Evolutionary conservation across 1,140 invertebrate species (phyloP), one percentile per base, ranked within the genome.

Genomic region (Drosophila equinoxialis): DNA sequence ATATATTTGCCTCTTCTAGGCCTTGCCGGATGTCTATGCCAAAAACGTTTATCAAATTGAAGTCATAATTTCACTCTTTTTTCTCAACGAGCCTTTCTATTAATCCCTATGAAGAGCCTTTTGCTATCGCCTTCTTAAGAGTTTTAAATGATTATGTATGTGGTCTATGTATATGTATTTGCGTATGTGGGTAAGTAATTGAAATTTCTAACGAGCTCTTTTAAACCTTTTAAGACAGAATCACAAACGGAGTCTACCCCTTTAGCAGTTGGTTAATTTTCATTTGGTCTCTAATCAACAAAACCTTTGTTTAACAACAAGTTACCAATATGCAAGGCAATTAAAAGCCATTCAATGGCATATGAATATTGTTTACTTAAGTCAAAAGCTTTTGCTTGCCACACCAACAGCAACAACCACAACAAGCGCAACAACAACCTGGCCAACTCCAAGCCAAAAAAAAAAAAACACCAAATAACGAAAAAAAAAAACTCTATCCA

Each of bases 401-500:
- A 62, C 37, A 62, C 37, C 6, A 62, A 37, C 35, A 37, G 1
- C 35, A 37, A 37, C 35, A 30, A 62, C 39, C 33, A 45, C 60
- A 26, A 4, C 33, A 35, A 35, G 33, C 33, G 1, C 7, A 35
- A 35, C 33, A 8, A 62, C 39, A 45, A 62, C 60, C 42, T 61
- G 62, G 48, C 61, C 68, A 57, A 63, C 26, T 26, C 20, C 6
- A 54, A 57, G 17, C 35, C 39, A 65, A 66, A 57, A 58, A 13
- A 61, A 57, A 23, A 23, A 23, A 23, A 23, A 23, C 58, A 55
- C 58, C 66, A 67, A 20, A 10, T 51, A 51, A 51, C 17, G 8
- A 23, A 5, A 51, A 41, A n/a, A 26, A 66, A 20, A 69, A 66
- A 68, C 74, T 84, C 77, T 69, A 89, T 89, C 84, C 84, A 89